phyloP scores from a whole-genome alignment of 2,113 vertebrate genomes.

The Trematomus loennbergii region DNA sequence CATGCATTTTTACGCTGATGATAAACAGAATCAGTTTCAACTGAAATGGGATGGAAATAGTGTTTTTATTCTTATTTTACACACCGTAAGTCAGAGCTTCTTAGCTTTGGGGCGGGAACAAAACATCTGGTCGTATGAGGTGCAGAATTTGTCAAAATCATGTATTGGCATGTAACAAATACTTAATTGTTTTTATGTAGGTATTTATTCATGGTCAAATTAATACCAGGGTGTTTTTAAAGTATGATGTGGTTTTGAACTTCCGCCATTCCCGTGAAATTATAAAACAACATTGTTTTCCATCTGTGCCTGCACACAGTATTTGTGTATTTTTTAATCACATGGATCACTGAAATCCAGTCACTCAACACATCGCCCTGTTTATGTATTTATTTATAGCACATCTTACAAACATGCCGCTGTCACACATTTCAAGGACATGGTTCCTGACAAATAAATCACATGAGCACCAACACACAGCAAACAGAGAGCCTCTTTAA shows the following conservation, averaged over 20 bases:
- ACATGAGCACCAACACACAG: slow-evolving; percentile 4
- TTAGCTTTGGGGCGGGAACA: neutral
- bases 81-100: neutral
- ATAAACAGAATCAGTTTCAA: too few relatives aligned
- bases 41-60: too few relatives aligned
- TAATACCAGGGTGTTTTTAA: neutral
- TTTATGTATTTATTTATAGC: slow-evolving; percentile 24
- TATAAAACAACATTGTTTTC: neutral
- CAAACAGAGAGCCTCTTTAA: slow-evolving; percentile 29
- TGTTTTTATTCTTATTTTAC: neutral
- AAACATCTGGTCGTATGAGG: neutral
- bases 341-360: neutral
- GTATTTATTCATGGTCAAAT: neutral
- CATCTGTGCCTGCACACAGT: neutral
- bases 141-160: neutral
- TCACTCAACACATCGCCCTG: slow-evolving; percentile 5
- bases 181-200: too few relatives aligned
- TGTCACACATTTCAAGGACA: slow-evolving; percentile 31
- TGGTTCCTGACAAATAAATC: slow-evolving; percentile 48
- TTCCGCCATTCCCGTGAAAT: neutral
- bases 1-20: neutral
- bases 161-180: too few relatives aligned
- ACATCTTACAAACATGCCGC: slow-evolving; percentile 16
- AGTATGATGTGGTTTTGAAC: neutral
- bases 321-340: slow-evolving; percentile 21